Conservation (phyloP, 2,888 invertebrate species). For the Loripinus fragilis region DNA sequence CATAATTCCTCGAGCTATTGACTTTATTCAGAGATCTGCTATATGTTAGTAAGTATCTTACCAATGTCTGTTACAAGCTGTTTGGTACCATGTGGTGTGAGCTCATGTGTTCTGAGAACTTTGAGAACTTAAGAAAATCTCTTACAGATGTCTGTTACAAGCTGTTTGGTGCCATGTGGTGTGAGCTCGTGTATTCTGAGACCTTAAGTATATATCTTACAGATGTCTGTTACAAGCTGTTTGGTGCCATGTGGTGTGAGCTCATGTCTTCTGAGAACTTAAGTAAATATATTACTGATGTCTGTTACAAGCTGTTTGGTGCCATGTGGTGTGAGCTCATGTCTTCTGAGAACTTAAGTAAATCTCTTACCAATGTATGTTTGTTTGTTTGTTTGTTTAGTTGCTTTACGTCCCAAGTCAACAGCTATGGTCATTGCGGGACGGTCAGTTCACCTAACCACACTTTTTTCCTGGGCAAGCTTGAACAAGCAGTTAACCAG, state of each 20-base stretch:
- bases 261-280: constrained; percentile 89
- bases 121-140: constrained; percentile 90
- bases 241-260: constrained; percentile 88
- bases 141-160: constrained; percentile 89
- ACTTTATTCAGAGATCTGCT: constrained; percentile 90
- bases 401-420: too few relatives aligned
- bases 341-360: too few relatives aligned
- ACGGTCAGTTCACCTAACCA: too few relatives aligned
- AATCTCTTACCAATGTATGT: too few relatives aligned
- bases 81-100: constrained; percentile 88
- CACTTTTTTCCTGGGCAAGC: too few relatives aligned
- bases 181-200: too few relatives aligned
- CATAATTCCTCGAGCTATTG: constrained; percentile 90
- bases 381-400: too few relatives aligned
- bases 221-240: constrained; percentile 92
- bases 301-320: too few relatives aligned
- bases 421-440: too few relatives aligned
- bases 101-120: constrained; percentile 88
- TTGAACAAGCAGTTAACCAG: too few relatives aligned
- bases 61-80: constrained; percentile 93
- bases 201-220: constrained; percentile 84
- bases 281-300: too few relatives aligned
- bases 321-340: too few relatives aligned
- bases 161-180: constrained; percentile 88
- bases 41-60: constrained; percentile 82